Evolutionary conservation across 2,113 vertebrate species (phyloP).

Genomic region (Pelecanus crispus): DNA sequence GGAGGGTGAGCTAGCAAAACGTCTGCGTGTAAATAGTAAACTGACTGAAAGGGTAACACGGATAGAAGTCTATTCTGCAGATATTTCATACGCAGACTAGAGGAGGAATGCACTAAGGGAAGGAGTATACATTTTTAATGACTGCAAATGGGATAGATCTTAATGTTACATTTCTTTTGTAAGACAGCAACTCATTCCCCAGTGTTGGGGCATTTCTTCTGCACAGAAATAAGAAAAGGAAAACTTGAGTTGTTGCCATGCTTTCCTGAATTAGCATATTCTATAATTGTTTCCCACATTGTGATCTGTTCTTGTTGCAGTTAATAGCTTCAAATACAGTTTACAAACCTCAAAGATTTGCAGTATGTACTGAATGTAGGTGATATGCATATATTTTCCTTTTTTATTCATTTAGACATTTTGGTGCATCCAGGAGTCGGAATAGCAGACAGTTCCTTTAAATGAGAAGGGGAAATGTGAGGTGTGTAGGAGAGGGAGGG

Average conservation of each 20-base stretch:
- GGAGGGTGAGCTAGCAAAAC: not conserved
- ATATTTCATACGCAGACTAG: fast-evolving
- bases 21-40: not conserved
- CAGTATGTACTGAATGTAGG: not conserved
- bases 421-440: not conserved
- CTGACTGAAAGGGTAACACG: not conserved
- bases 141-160: not conserved
- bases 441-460: slow-evolving; percentile 12
- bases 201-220: not conserved
- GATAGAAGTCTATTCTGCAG: not conserved
- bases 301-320: not conserved
- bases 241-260: not conserved
- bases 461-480: not conserved
- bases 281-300: not conserved
- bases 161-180: not conserved
- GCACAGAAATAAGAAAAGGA: not conserved
- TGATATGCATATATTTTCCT: not conserved
- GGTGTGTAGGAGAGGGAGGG: slow-evolving; percentile 51
- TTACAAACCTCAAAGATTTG: not conserved
- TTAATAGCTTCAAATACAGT: not conserved
- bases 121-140: not conserved
- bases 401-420: not conserved
- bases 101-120: not conserved
- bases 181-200: not conserved
- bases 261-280: not conserved